These are phyloP conservation scores for Melinaea menophilus DNA, from an alignment of 2,888 invertebrate genomes.

Conservation along the genomic window DNA sequence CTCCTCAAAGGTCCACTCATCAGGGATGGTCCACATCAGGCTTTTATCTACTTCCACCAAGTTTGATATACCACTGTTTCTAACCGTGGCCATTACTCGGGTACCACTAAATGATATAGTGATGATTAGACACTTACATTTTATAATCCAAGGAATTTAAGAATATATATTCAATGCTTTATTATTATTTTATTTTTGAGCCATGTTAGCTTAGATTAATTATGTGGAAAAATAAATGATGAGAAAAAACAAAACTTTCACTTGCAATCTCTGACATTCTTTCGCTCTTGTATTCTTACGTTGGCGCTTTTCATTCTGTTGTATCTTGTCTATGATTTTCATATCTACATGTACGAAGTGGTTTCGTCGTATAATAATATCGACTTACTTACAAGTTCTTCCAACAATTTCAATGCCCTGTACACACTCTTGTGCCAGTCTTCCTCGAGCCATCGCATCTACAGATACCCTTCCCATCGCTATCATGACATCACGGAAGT, in stretches of 20 bases:
- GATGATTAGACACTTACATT: background rate
- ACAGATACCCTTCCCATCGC: constrained; percentile 92
- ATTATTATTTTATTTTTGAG: too few species aligned
- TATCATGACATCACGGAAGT: constrained; percentile 97
- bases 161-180: too few species aligned
- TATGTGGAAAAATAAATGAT: background rate
- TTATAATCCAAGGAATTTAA: too few species aligned
- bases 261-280: background rate
- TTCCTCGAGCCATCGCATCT: constrained; percentile 85
- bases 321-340: too few species aligned
- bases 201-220: too few species aligned
- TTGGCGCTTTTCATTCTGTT: too few species aligned
- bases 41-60: constrained; percentile 76
- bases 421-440: constrained; percentile 81
- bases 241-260: background rate
- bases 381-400: constrained; percentile 63
- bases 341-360: too few species aligned
- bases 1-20: constrained; percentile 84
- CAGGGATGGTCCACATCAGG: constrained; percentile 83
- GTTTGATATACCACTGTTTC: constrained; percentile 78
- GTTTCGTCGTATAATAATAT: background rate
- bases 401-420: constrained; percentile 85
- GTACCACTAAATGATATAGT: constrained; percentile 62
- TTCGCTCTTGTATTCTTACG: too few species aligned
- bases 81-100: constrained; percentile 82